phyloP scores from a whole-genome alignment of 2,797 vertebrate genomes.

The Hydrolagus colliei region DNA sequence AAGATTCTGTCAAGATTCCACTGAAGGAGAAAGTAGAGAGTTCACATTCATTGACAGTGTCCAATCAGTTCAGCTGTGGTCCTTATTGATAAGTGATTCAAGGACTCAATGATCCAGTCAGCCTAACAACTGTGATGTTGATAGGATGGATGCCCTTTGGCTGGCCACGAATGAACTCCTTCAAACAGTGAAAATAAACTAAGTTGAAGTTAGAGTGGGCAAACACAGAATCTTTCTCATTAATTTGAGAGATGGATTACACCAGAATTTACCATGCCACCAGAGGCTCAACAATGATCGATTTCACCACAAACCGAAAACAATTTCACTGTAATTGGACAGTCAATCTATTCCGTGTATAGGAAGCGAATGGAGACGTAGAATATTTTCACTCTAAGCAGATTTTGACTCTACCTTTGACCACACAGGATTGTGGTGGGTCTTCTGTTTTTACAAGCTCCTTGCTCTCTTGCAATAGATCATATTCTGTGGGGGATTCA shows the following conservation, averaged over 20 bases:
- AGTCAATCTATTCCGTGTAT: not conserved
- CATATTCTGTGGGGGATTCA: not conserved
- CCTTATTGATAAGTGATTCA: not conserved
- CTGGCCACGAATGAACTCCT: not conserved
- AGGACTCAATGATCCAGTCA: not conserved
- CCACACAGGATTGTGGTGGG: not conserved
- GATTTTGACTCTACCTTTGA: not conserved
- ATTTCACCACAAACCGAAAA: not conserved
- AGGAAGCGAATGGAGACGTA: not conserved
- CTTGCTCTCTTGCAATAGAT: not conserved
- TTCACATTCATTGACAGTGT: not conserved
- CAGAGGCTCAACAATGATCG: not conserved
- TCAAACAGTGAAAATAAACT: not conserved
- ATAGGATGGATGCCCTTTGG: not conserved
- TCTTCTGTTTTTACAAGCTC: not conserved
- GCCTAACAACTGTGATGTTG: not conserved
- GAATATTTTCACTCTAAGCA: not conserved
- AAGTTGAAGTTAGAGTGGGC: not conserved
- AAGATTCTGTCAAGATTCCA: not conserved
- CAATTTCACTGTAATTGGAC: not conserved
- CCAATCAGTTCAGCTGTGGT: not conserved
- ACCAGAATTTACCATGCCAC: not conserved
- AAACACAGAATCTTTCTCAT: not conserved
- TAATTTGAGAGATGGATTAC: too few species aligned
- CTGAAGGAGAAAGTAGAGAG: not conserved